Evolutionary conservation across 2,113 vertebrate genomes (phyloP).

Genomic region (Oenanthe melanoleuca): DNA sequence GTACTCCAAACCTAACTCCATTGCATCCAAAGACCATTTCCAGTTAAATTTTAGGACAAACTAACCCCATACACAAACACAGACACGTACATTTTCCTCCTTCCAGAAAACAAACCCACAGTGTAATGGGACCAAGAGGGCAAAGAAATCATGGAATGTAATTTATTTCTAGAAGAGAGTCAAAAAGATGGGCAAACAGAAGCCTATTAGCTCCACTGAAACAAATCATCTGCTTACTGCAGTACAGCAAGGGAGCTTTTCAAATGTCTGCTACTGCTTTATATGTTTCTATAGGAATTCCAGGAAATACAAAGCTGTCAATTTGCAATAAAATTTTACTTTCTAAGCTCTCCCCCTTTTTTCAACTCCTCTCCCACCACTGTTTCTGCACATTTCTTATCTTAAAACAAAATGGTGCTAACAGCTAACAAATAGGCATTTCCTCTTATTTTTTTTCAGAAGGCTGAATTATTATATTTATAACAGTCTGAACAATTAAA

Average conservation of each 20-base stretch:
- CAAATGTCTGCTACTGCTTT: neutral
- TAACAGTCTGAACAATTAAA: neutral
- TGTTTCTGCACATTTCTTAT: neutral
- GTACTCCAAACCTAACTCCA: neutral
- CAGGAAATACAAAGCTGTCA: neutral
- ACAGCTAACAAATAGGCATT: neutral
- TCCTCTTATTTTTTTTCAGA: neutral
- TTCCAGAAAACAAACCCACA: neutral
- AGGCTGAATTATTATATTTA: neutral
- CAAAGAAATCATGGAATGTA: neutral
- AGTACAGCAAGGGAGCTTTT: neutral
- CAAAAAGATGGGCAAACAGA: neutral
- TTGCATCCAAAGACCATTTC: neutral
- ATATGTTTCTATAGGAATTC: neutral
- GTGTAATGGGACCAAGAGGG: neutral
- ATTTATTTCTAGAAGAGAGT: neutral
- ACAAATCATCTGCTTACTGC: neutral
- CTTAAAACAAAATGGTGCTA: neutral
- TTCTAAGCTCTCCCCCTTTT: neutral
- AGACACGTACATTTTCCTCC: neutral
- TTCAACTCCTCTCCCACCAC: neutral
- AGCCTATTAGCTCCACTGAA: neutral
- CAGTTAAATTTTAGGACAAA: neutral
- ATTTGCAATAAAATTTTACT: neutral
- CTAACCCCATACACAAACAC: neutral